Percentiles rank a stretch among this genome's conserved stretches.
Evolutionary conservation across 2,797 vertebrate species (phyloP).

Genomic region (Pogoniulus pusillus): DNA sequence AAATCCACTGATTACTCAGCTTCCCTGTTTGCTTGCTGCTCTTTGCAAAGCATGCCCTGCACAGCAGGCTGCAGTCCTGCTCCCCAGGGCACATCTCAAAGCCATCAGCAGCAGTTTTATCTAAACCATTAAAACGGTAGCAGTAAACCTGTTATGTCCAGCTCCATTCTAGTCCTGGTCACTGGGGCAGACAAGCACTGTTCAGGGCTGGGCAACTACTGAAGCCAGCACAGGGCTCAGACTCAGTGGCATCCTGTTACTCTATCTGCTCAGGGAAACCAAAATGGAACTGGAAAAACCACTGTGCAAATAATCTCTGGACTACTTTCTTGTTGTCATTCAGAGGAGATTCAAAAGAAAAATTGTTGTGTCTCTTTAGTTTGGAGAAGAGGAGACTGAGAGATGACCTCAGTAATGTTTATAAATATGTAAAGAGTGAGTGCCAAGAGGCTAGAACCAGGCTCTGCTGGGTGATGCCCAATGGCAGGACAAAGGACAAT

Average conservation of each 20-base stretch:
- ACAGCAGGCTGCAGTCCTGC: not conserved
- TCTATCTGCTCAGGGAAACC: not conserved
- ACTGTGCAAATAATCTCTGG: not conserved
- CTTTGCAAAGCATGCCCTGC: not conserved
- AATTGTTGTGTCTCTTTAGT: not conserved
- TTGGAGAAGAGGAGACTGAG: no score
- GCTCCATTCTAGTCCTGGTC: not conserved
- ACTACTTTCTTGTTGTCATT: not conserved
- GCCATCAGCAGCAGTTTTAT: not conserved
- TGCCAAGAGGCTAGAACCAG: no score
- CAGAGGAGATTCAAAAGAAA: not conserved
- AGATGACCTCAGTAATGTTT: no score
- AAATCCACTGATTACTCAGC: not conserved
- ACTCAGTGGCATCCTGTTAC: not conserved
- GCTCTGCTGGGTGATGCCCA: no score
- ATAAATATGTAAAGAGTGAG: no score
- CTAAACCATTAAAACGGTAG: not conserved
- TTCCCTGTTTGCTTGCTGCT: not conserved
- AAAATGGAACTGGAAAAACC: not conserved
- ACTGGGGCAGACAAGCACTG: not conserved
- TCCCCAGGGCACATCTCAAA: not conserved
- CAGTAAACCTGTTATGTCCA: not conserved
- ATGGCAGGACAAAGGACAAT: no score
- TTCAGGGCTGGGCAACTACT: not conserved
- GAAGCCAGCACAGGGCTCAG: not conserved